Base-by-base conservation (phyloP, 2,888 invertebrate genomes). In the Epicampocera succincta region DNA sequence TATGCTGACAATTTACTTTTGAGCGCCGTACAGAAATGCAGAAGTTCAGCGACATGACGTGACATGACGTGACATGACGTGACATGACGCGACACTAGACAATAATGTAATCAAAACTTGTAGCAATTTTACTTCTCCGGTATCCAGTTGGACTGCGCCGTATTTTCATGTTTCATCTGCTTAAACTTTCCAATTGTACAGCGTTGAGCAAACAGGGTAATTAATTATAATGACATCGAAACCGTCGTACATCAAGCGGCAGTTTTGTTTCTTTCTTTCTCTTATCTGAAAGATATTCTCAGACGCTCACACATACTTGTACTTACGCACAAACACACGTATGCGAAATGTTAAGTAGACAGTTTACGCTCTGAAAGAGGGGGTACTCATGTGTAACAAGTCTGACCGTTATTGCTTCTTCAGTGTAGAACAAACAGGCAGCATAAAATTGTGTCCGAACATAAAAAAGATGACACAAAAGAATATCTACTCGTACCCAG, bases 151-250 rank as follows among this genome's bases (percentile, higher is more conserved):
- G 44, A n/a, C 17, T 19, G 61, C 29, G 44, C 29, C 8, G 17
- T 52, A 12, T 42, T 21, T 42, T 40, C 68, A 9, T 44, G 12
- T 42, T 29, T 3, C 60, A 52, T 50, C 13, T 12, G 19, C 3
- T 71, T 46, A 66, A 15, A 40, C 25, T 63, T 77, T 15, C 21
- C 13, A 13, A 12, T 46, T 46, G 33, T 19, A 19, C 4, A 48
- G 13, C 48, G 19, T 29, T 25, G 33, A 63, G 68, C 46, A 79
- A 79, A 63, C 21, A 46, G 42, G n/a, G 52, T 65, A 44, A 80
- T 80, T 75, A 80, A 80, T 58, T 80, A 65, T 71, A 65, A 75
- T 75, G 75, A 75, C 71, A 80, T 75, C 75, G 58, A 80, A 80
- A 60, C 50, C n/a, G 65, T 68, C 68, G 13, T 42, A 42, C 44